These are phyloP conservation scores for Acanthaster planci DNA, from an alignment of 35 echinoderm and acorn worm genomes.

Conservation along the genomic window DNA sequence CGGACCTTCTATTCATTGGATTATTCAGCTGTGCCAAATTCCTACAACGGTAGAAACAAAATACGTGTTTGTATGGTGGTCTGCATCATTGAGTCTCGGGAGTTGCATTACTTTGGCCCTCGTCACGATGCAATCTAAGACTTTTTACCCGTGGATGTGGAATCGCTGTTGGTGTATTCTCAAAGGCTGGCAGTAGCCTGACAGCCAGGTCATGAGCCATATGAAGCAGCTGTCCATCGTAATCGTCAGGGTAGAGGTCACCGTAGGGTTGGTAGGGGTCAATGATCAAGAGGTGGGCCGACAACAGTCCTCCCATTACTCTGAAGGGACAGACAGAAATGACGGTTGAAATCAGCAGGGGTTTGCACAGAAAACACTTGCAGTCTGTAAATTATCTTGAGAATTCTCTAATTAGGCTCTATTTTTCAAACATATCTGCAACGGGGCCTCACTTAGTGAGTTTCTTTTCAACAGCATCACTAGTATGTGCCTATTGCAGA, in stretches of 20 bases:
- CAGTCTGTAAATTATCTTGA: not conserved
- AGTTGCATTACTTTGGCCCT: too few relatives aligned
- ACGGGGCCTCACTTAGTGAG: too few relatives aligned
- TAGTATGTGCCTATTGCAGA: too few relatives aligned
- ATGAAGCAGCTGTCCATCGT: slow-evolving; percentile 74
- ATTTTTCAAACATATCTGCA: not conserved
- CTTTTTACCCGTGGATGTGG: slow-evolving; percentile 91
- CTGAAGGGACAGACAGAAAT: slow-evolving; percentile 37
- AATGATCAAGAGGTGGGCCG: slow-evolving; percentile 89
- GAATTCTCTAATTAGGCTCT: not conserved
- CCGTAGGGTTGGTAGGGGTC: slow-evolving; percentile 77
- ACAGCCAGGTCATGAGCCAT: slow-evolving; percentile 87
- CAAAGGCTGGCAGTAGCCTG: slow-evolving; percentile 88
- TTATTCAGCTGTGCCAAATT: too few relatives aligned
- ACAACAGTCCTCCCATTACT: slow-evolving; percentile 89
- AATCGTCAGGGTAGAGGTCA: slow-evolving; percentile 72
- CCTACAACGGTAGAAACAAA: too few relatives aligned
- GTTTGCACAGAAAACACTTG: not conserved
- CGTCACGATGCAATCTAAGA: not conserved
- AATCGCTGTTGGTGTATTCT: slow-evolving; percentile 82
- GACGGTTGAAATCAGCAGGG: not conserved
- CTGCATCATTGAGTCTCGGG: too few relatives aligned
- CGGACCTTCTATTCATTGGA: too few relatives aligned
- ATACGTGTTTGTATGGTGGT: too few relatives aligned
- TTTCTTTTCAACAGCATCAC: too few relatives aligned